A percentile compares a stretch with the other conserved stretches of the same genome.
These are phyloP conservation scores for Ennomos fuscantarius DNA, from an alignment of 2,888 invertebrate genomes.

Conservation along the genomic window DNA sequence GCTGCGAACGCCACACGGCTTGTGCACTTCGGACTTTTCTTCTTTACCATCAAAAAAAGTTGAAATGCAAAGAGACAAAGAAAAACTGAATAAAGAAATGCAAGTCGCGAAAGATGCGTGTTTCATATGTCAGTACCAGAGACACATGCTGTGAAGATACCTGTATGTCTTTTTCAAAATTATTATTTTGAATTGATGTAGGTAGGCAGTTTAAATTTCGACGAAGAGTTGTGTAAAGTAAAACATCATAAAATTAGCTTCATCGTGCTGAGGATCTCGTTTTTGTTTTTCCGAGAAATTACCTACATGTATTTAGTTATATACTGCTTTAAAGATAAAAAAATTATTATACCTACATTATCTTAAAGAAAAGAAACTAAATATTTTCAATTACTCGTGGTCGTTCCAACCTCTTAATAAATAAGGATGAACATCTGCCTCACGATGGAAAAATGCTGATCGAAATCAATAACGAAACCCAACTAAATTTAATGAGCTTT, in stretches of 20 bases:
- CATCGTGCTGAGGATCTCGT: not conserved
- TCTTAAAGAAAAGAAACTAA: too few species aligned
- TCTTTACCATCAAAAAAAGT: conserved; percentile 3
- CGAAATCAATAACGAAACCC: conserved; percentile 35
- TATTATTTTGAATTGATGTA: conserved; percentile 3
- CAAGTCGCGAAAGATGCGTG: not conserved
- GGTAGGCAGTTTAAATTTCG: not conserved
- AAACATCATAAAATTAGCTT: not conserved
- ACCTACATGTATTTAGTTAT: too few species aligned
- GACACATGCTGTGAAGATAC: conserved; percentile 13
- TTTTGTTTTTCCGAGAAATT: too few species aligned
- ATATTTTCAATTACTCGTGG: too few species aligned
- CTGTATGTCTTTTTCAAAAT: conserved; percentile 6
- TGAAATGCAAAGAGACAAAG: not conserved
- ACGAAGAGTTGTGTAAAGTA: not conserved
- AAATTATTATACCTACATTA: too few species aligned
- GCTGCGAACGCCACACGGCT: conserved; percentile 37
- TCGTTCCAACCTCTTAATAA: conserved; percentile 13
- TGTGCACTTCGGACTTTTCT: conserved; percentile 28
- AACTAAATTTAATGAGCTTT: conserved; percentile 45
- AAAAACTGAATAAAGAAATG: too few species aligned
- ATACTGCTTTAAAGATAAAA: too few species aligned
- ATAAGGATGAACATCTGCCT: conserved; percentile 44
- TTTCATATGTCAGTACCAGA: conserved; percentile 7
- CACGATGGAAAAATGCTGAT: conserved; percentile 49